Percentiles rank a stretch among this genome's conserved stretches.
These are phyloP conservation scores for Limanda limanda DNA, from an alignment of 2,113 vertebrate genomes.

Conservation along the genomic window DNA sequence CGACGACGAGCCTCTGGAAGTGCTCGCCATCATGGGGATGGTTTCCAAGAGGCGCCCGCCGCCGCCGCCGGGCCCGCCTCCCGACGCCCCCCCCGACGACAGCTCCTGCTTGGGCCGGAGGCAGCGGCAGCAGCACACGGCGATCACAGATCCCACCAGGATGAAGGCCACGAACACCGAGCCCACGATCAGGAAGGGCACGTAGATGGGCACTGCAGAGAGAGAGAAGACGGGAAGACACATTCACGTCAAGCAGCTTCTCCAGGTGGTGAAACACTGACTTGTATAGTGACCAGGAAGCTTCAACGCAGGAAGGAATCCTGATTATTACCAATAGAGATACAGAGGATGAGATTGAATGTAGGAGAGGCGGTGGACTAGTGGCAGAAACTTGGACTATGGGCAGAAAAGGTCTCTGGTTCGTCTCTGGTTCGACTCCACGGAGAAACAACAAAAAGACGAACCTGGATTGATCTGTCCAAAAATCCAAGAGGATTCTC, in stretches of 20 bases:
- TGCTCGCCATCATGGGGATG: conserved; percentile 97
- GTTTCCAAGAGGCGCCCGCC: conserved; percentile 92
- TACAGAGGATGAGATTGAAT: too few species aligned
- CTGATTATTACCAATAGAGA: too few species aligned
- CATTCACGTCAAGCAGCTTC: neutral
- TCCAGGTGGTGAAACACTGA: conserved; percentile 6
- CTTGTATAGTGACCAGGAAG: conserved; percentile 22
- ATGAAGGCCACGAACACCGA: conserved; percentile 97
- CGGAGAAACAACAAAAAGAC: too few species aligned
- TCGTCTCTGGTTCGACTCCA: too few species aligned
- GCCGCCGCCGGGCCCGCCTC: conserved; percentile 69
- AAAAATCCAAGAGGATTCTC: too few species aligned
- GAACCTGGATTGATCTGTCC: too few species aligned
- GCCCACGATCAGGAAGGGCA: conserved; percentile 97
- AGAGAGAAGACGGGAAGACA: conserved; percentile 24
- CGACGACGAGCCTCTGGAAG: conserved; percentile 93
- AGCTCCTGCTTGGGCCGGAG: conserved; percentile 96
- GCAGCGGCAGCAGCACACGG: conserved; percentile 96
- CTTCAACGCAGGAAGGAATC: conserved; percentile 42
- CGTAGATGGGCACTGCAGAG: conserved; percentile 94
- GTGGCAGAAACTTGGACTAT: too few species aligned
- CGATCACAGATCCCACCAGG: conserved; percentile 93
- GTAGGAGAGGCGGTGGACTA: too few species aligned
- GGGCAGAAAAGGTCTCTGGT: too few species aligned
- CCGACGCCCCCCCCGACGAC: conserved; percentile 83